phyloP scores from a whole-genome alignment of 1,140 invertebrate genomes.

The Ectropis grisescens region DNA sequence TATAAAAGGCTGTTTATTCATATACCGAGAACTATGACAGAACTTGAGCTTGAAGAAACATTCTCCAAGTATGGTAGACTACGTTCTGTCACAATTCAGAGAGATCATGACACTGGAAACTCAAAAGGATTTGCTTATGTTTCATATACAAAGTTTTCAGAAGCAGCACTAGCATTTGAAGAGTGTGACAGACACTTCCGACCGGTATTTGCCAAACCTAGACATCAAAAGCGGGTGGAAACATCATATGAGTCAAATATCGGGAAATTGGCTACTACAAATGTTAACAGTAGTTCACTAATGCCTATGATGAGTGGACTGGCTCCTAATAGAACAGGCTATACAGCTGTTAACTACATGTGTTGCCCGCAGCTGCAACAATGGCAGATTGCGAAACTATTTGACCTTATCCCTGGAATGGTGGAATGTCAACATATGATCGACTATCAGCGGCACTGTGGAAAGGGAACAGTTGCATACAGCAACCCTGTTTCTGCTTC shows the following conservation, averaged over 20 bases:
- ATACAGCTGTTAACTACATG: conserved; percentile 30
- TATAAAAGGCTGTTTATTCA: conserved; percentile 89
- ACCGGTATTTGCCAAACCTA: conserved; percentile 92
- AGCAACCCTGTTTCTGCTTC: conserved; percentile 41
- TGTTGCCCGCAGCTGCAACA: conserved; percentile 35
- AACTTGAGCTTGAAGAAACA: conserved; percentile 83
- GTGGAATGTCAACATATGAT: conserved; percentile 26
- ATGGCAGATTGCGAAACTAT: conserved; percentile 28
- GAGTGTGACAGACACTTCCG: conserved; percentile 89
- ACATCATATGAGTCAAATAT: conserved; percentile 37
- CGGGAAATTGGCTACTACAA: conserved; percentile 19
- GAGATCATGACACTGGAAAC: conserved; percentile 83
- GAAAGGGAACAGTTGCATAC: conserved; percentile 35
- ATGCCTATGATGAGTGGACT: conserved; percentile 34
- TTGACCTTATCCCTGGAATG: conserved; percentile 44
- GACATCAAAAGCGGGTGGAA: conserved; percentile 37
- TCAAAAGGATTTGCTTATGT: conserved; percentile 94
- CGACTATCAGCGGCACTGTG: conserved; percentile 27
- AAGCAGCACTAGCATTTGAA: conserved; percentile 90
- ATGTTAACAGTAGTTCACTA: conserved; percentile 16
- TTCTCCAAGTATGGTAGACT: conserved; percentile 88
- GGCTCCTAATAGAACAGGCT: conserved; percentile 12
- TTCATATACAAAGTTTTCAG: conserved; percentile 85
- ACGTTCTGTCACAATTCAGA: conserved; percentile 86
- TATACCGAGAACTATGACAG: conserved; percentile 82